Percentiles rank a stretch among this genome's conserved stretches.
Evolutionary conservation across 2,888 invertebrate species (phyloP).

Genomic region (Sclerodermus sp.): DNA sequence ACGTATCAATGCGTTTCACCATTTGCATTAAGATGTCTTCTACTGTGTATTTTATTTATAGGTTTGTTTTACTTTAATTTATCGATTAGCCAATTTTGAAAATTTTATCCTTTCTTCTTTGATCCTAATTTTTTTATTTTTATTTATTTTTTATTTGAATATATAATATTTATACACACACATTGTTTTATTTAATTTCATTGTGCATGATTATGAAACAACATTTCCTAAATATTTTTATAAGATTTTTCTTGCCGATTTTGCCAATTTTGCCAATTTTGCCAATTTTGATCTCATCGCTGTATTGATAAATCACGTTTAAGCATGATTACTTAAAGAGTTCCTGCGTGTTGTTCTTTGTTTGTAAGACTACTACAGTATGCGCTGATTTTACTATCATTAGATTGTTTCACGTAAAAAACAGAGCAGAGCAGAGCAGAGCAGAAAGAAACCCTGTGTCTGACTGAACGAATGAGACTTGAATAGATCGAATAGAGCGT

Average conservation of each 20-base stretch:
- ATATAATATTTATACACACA: not conserved
- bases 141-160: constrained; percentile 6
- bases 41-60: constrained; percentile 15
- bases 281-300: not conserved
- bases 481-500: too few relatives aligned
- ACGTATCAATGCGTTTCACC: too few relatives aligned
- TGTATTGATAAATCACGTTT: constrained; percentile 2
- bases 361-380: not conserved
- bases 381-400: constrained; percentile 6
- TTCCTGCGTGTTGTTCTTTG: not conserved
- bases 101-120: not conserved
- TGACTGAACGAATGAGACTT: too few relatives aligned
- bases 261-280: not conserved
- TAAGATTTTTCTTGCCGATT: not conserved
- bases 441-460: too few relatives aligned
- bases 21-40: constrained; percentile 2
- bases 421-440: too few relatives aligned
- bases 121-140: constrained; percentile 8
- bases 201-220: constrained; percentile 5
- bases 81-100: too few relatives aligned
- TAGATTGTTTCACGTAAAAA: constrained; percentile 12
- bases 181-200: too few relatives aligned
- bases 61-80: too few relatives aligned
- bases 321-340: constrained; percentile 1
- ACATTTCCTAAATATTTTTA: not conserved